Evolutionary conservation across 2,797 vertebrate genomes (phyloP).

Genomic region (Eremophila alpestris): DNA sequence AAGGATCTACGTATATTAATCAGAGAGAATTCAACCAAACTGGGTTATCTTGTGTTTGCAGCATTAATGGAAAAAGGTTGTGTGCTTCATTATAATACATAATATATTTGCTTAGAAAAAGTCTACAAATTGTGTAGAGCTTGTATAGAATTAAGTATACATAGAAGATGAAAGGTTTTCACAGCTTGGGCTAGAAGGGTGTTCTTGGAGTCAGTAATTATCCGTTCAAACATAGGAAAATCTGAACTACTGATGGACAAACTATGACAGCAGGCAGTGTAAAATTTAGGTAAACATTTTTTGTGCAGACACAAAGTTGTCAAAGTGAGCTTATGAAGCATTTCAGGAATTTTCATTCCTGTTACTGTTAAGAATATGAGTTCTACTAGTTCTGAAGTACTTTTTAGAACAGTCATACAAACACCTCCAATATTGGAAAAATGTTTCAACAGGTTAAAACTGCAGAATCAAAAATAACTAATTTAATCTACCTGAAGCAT

Average conservation of each 20-base stretch:
- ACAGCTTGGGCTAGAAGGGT: background rate
- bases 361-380: background rate
- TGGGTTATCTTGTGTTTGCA: background rate
- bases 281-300: background rate
- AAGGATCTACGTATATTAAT: background rate
- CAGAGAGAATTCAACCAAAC: background rate
- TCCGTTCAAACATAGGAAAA: background rate
- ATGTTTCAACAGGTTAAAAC: constrained; percentile 83
- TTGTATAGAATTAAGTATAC: background rate
- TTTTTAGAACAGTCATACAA: background rate
- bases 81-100: background rate
- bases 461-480: constrained; percentile 95
- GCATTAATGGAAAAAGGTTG: background rate
- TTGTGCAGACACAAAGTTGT: background rate
- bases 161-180: background rate
- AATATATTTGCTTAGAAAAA: background rate
- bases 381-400: background rate
- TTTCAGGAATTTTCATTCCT: background rate
- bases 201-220: background rate
- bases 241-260: background rate
- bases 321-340: background rate
- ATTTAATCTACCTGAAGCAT: constrained; percentile 95
- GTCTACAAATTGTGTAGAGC: background rate
- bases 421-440: background rate
- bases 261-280: background rate